Evolutionary conservation across 2,888 invertebrate genomes (phyloP), one percentile per base, ranked within the genome.

Genomic region (Cerastis rubricosa): DNA sequence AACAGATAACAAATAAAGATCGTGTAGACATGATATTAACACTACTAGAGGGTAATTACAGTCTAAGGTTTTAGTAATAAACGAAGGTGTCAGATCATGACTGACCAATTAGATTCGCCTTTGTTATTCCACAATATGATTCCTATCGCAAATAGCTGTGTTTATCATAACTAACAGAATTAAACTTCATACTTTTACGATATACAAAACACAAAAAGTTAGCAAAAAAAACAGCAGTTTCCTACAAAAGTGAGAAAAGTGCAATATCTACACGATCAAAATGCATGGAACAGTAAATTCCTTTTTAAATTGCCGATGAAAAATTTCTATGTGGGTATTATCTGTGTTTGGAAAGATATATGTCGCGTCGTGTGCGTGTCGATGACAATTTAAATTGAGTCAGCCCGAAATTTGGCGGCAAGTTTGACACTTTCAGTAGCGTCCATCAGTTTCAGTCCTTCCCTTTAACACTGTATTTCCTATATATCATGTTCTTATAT

Each of bases 51-150:
- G 17, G 74, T 57, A 49, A 73, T 73, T 57, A 63, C n/a, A 63
- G 12, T 19, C n/a, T 25, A 45, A 63, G 49, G 49, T 17, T 64
- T 29, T 35, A 54, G 47, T 51, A 64, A 59, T 54, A 81, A 71
- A 59, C 17, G 19, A 47, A 68, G 57, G 80, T 69, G 77, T 76
- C 45, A 65, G 49, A 76, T 71, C 80, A 84, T 61, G 68, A 65
- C 73, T 72, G 43, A 35, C 65, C 64, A 72, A 81, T 81, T 84
- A 84, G 65, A 72, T 80, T 84, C 65, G 35, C 43, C 12, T 54
- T 14, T 11, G 43, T 40, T 49, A 35, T 59, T n/a, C 43, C 25
- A 49, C 9, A 64, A 14, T 51, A 35, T 51, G 29, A 79, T 54
- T 84, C n/a, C 0, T 29, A 45, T 11, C n/a, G 65, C n/a, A 66